phyloP scores from a whole-genome alignment of 1,140 invertebrate genomes.

The Oncopodura yosiiana region DNA sequence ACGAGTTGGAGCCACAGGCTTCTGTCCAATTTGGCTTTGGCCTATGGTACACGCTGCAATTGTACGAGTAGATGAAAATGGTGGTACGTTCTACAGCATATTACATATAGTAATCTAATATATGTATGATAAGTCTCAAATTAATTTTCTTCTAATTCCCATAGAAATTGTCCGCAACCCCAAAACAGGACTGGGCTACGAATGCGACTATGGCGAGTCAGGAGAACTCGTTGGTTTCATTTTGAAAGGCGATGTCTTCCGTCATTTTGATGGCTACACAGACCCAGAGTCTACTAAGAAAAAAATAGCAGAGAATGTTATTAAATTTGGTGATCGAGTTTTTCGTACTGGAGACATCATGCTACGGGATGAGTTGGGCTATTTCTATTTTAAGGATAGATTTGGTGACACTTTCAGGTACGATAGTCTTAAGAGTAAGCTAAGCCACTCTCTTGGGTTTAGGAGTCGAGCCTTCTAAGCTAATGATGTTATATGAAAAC shows the following conservation, averaged over 20 bases:
- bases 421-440: too few relatives aligned
- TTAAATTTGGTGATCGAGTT: conserved; percentile 48
- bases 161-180: conserved; percentile 62
- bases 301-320: conserved; percentile 51
- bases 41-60: conserved; percentile 81
- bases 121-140: background rate
- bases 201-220: conserved; percentile 55
- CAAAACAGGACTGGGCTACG: conserved; percentile 62
- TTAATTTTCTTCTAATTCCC: background rate
- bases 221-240: conserved; percentile 98
- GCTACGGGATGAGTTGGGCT: conserved; percentile 74
- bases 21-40: conserved; percentile 72
- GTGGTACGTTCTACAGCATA: too few relatives aligned
- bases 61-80: conserved; percentile 71
- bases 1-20: conserved; percentile 87
- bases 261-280: conserved; percentile 67
- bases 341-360: conserved; percentile 41
- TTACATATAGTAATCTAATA: conserved; percentile 49
- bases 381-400: conserved; percentile 88
- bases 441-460: too few relatives aligned
- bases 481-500: too few relatives aligned
- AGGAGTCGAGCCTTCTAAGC: too few relatives aligned
- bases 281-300: conserved; percentile 50
- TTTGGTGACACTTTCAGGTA: conserved; percentile 93
- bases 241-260: conserved; percentile 61